Base-by-base conservation (phyloP, 2,888 invertebrate species). In the Ormyrus rosae region DNA sequence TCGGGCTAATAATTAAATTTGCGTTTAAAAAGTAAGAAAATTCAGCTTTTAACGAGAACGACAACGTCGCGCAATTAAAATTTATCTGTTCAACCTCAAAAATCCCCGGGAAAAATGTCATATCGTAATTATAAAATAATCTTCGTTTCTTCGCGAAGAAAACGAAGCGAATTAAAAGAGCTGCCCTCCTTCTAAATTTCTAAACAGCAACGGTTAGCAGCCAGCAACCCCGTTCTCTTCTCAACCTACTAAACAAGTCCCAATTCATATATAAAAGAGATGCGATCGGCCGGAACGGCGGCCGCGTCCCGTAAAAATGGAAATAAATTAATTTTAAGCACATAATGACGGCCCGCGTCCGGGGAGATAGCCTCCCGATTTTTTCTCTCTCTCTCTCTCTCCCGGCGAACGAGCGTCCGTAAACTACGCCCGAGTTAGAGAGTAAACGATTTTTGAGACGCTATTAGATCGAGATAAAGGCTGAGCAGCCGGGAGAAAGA, bases 381-480 rank as follows among this genome's bases (percentile, higher is more conserved):
- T 34, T 34, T 34, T 34, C 19, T 34, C 34, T 4, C 34, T 34
- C 34, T 34, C 34, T 13, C 53, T 55, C 46, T 56, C 11, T 19
- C 19, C 65, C 10, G 61, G 48, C 53, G 34, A 64, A 65, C 34
- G 56, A 65, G 13, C 45, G 51, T 34, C 53, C 53, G 46, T 45
- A 61, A 61, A 50, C 45, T 45, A 51, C 53, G 51, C 53, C 34
- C 63, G 45, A 63, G 46, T 72, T 72, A 63, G 63, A 61, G 34
- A 13, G 48, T 10, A 13, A 10, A 13, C 46, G 71, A 67, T 78
- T 72, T 78, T 78, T 78, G 67, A 51, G 67, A 45, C 19, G 34
- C 61, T 11, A 46, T 76, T 76, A 69, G 69, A 71, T 58, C 45
- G 46, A 78, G 78, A 68, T 34, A 61, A 73, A 68, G 58, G 71